A percentile compares a stretch with the other conserved stretches of the same genome.
phyloP scores from a whole-genome alignment of 2,797 vertebrate genomes.

The Acrossocheilus wenchowensis region DNA sequence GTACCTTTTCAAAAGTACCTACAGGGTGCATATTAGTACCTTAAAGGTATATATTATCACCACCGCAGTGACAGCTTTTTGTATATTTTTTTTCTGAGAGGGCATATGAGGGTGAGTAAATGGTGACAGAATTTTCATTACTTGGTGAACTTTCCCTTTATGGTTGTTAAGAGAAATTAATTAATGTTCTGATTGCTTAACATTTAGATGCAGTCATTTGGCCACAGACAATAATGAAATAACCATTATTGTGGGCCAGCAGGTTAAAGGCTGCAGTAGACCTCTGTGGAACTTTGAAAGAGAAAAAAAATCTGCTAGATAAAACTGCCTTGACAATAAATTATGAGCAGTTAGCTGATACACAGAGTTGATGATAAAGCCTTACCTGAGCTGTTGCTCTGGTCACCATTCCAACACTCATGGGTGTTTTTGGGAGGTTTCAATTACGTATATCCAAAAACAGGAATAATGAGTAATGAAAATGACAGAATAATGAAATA shows the following conservation, averaged over 20 bases:
- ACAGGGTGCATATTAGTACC: neutral
- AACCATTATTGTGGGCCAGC: neutral
- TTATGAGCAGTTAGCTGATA: neutral
- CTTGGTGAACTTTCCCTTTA: neutral
- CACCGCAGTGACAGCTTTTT: neutral
- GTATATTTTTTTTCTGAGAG: no score
- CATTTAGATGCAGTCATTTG: neutral
- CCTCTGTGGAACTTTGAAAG: neutral
- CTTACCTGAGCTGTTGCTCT: constrained; percentile 78
- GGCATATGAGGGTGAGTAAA: neutral
- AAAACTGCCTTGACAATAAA: neutral
- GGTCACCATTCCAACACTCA: constrained; percentile 73
- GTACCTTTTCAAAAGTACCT: neutral
- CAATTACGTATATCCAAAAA: constrained; percentile 11
- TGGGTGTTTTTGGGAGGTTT: constrained; percentile 53
- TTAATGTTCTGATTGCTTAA: neutral
- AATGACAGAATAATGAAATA: neutral
- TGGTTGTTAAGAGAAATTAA: neutral
- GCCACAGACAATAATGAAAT: neutral
- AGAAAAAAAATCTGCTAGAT: neutral
- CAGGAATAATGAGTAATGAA: neutral
- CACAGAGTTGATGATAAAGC: neutral
- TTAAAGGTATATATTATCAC: neutral
- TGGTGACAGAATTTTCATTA: neutral
- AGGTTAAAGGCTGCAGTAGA: neutral